A percentile compares a stretch with the other conserved stretches of the same genome.
Conservation (phyloP, 2,113 vertebrate species). For the Lipotes vexillifer region DNA sequence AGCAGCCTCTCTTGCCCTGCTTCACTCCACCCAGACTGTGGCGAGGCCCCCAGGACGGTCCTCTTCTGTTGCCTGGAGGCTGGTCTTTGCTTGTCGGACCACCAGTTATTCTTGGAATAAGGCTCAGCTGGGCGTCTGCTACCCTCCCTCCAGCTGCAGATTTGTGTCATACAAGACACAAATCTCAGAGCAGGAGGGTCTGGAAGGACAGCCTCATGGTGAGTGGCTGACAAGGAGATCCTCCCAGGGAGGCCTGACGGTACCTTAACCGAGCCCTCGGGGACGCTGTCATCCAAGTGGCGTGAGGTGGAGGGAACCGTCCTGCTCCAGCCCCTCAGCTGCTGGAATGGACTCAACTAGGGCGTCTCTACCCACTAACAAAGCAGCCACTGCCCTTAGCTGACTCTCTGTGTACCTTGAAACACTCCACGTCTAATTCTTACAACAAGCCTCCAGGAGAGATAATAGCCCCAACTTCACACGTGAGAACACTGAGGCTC, state of each 20-base stretch:
- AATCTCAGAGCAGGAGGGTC: background rate
- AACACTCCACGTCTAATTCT: background rate
- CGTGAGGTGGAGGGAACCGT: background rate
- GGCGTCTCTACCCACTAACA: background rate
- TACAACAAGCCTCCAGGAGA: background rate
- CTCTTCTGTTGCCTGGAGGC: background rate
- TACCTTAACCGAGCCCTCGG: fast-evolving
- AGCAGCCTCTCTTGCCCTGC: background rate
- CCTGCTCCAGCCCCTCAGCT: too few species aligned
- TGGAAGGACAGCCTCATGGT: background rate
- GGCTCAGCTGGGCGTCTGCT: background rate
- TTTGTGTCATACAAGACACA: too few species aligned
- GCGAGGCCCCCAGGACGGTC: background rate
- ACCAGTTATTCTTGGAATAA: background rate
- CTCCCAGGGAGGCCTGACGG: background rate
- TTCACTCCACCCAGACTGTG: background rate
- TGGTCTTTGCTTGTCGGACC: background rate
- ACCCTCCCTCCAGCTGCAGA: background rate
- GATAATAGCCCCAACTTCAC: background rate
- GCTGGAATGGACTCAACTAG: background rate
- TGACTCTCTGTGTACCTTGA: background rate
- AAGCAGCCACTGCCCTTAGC: background rate
- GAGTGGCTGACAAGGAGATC: background rate
- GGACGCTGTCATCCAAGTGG: background rate
- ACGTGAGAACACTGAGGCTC: background rate